Conservation (phyloP, 2,113 vertebrate genomes). For the Ammodytes marinus region DNA sequence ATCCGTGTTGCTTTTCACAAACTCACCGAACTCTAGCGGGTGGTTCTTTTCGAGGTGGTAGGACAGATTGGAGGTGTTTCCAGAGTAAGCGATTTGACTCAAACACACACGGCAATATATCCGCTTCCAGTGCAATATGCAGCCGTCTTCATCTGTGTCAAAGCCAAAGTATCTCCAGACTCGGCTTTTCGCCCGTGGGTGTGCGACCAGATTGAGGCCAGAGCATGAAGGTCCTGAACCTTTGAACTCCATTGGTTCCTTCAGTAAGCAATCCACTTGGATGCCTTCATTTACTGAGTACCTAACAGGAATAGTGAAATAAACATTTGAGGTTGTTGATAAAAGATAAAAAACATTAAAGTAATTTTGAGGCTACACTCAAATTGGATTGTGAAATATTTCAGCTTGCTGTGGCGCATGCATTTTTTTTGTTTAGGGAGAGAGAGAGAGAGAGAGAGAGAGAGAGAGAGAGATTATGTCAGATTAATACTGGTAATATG, state of each 20-base stretch:
- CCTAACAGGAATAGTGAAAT: conserved; percentile 90
- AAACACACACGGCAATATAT: conserved; percentile 93
- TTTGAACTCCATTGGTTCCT: conserved; percentile 89
- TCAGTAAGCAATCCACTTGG: conserved; percentile 77
- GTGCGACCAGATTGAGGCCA: conserved; percentile 91
- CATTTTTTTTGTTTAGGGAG: background rate
- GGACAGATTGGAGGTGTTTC: conserved; percentile 92
- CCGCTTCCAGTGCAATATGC: conserved; percentile 92
- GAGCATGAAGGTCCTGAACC: conserved; percentile 83
- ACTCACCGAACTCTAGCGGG: conserved; percentile 89
- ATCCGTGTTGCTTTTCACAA: conserved; percentile 91
- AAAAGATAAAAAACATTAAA: conserved; percentile 39
- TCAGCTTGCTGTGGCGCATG: background rate
- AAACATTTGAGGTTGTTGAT: conserved; percentile 79
- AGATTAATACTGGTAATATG: too few relatives aligned
- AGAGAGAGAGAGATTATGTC: background rate
- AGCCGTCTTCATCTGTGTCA: conserved; percentile 91
- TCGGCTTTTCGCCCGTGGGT: conserved; percentile 94
- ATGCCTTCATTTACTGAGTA: conserved; percentile 86
- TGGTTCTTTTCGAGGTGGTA: conserved; percentile 95
- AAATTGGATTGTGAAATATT: background rate
- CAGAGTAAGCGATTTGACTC: conserved; percentile 93
- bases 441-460: background rate
- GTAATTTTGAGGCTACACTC: conserved; percentile 5
- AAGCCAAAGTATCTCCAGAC: conserved; percentile 96